Conservation (phyloP, 92 coral and sea anemone species). For the Phenganax subtilis region DNA sequence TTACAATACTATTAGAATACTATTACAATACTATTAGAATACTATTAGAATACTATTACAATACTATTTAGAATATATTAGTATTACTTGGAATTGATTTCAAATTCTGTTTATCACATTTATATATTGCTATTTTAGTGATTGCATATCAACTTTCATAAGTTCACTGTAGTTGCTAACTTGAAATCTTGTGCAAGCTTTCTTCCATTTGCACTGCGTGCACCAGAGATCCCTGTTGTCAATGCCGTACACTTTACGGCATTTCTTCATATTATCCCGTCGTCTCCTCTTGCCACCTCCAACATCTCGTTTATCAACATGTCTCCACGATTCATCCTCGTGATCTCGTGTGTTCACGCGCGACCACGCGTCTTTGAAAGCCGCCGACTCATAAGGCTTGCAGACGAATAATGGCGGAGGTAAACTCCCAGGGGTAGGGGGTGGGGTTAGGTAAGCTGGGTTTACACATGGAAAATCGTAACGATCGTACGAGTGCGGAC, state of each 20-base stretch:
- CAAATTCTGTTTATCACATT: too few relatives aligned
- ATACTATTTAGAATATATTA: too few relatives aligned
- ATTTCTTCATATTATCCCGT: constrained; percentile 83
- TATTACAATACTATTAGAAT: too few relatives aligned
- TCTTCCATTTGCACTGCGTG: constrained; percentile 97
- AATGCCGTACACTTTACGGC: constrained; percentile 95
- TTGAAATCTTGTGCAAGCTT: constrained; percentile 88
- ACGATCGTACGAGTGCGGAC: not conserved
- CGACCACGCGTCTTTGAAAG: not conserved
- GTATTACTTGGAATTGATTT: too few relatives aligned
- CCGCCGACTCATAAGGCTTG: not conserved
- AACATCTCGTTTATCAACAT: not conserved
- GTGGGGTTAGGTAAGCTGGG: constrained; percentile 19
- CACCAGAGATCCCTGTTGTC: constrained; percentile 95
- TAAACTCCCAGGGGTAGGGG: constrained; percentile 3
- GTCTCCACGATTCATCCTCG: not conserved
- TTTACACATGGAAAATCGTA: constrained; percentile 9
- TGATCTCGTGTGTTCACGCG: not conserved
- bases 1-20: too few relatives aligned
- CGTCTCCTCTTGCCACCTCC: constrained; percentile 31
- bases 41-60: too few relatives aligned
- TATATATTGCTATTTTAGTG: too few relatives aligned
- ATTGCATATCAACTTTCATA: too few relatives aligned
- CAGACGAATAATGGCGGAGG: constrained; percentile 20
- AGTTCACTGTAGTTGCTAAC: not conserved